Evolutionary conservation across 35 echinoderm and acorn worm genomes (phyloP).

Genomic region (Chiridota heheva): DNA sequence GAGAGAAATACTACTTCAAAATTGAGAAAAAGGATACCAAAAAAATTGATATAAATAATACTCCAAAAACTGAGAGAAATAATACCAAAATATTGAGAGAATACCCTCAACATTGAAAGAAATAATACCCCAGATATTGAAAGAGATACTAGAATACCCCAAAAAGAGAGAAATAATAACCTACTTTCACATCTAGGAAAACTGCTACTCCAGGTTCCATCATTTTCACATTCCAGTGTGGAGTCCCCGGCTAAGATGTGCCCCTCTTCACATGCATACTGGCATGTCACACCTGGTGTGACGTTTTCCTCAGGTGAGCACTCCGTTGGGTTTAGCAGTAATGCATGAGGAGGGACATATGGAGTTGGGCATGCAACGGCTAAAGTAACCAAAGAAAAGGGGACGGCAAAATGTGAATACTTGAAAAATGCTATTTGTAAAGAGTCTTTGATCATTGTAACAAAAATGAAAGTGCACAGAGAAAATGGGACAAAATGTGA

Average conservation of each 20-base stretch:
- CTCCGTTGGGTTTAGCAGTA: not conserved
- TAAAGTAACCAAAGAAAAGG: not conserved
- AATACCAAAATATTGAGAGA: no score
- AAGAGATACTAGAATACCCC: no score
- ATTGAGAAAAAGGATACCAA: no score
- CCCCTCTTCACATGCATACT: conserved; percentile 42
- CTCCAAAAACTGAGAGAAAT: no score
- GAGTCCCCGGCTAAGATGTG: conserved; percentile 23
- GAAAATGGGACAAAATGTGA: no score
- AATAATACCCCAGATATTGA: no score
- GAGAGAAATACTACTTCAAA: no score
- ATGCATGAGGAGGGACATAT: conserved; percentile 26
- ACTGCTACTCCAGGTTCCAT: conserved; percentile 23
- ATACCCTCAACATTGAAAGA: no score
- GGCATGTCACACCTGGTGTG: conserved; percentile 11
- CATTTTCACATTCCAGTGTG: not conserved
- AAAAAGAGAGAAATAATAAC: no score
- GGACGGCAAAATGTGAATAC: not conserved
- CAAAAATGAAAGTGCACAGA: no score
- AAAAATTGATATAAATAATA: no score
- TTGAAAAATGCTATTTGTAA: not conserved
- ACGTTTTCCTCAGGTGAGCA: not conserved
- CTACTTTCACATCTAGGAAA: conserved; percentile 42
- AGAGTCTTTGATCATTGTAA: no score
- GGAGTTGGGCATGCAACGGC: not conserved